Percentiles rank a stretch among this genome's conserved stretches.
phyloP scores from a whole-genome alignment of 2,113 vertebrate species.

The Talpa occidentalis region DNA sequence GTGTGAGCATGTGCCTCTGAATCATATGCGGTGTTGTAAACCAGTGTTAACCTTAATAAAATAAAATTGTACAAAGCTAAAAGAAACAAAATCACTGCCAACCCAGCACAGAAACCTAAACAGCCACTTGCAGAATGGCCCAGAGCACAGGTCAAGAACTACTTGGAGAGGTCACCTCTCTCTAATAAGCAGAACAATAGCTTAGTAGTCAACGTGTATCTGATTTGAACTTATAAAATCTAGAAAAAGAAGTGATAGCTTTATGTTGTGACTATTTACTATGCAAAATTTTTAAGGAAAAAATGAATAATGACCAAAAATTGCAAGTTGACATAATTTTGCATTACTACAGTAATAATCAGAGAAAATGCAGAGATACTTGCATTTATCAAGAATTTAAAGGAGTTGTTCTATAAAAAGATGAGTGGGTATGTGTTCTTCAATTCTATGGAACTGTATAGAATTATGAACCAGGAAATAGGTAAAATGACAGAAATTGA shows the following conservation, averaged over 20 bases:
- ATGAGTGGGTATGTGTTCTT: background rate
- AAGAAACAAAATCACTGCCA: background rate
- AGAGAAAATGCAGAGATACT: background rate
- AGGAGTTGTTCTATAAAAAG: background rate
- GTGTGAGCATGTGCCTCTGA: too few species aligned
- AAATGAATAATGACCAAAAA: background rate
- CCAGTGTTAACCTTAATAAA: too few species aligned
- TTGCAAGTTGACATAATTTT: background rate
- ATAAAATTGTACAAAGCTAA: background rate
- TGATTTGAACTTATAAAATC: background rate
- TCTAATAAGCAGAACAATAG: background rate
- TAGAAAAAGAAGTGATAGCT: background rate
- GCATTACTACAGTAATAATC: background rate
- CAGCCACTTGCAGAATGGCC: background rate
- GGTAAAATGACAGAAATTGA: background rate
- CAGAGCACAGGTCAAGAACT: background rate
- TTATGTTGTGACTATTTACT: background rate
- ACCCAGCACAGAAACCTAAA: background rate
- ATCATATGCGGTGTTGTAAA: too few species aligned
- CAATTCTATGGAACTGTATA: background rate
- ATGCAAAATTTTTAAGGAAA: background rate
- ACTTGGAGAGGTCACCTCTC: background rate
- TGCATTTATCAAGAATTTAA: constrained; percentile 1
- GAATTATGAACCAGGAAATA: background rate
- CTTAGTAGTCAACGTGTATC: background rate